Evolutionary conservation across 2,113 vertebrate species (phyloP).

Genomic region (Echinops telfairi): DNA sequence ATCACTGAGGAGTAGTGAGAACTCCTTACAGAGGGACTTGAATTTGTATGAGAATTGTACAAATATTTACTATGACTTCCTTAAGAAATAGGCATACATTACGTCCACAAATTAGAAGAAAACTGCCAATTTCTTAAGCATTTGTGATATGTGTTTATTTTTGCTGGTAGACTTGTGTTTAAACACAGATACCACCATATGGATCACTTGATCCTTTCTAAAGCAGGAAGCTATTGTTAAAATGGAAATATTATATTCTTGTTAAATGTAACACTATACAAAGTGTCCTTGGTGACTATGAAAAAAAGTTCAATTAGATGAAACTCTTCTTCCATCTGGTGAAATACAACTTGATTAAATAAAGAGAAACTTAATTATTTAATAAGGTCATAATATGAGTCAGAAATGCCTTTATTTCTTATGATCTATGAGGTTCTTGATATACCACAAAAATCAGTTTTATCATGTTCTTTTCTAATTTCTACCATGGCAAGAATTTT

Average conservation of each 20-base stretch:
- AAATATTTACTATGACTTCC: constrained; percentile 45
- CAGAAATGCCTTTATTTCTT: constrained; percentile 54
- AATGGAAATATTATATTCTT: constrained; percentile 24
- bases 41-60: constrained; percentile 33
- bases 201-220: constrained; percentile 23
- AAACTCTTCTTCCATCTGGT: constrained; percentile 69
- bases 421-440: constrained; percentile 51
- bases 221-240: constrained; percentile 27
- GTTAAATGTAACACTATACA: constrained; percentile 33
- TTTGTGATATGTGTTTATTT: constrained; percentile 1
- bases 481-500: constrained; percentile 1
- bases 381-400: constrained; percentile 65
- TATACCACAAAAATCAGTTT: constrained; percentile 44
- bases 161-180: constrained; percentile 15
- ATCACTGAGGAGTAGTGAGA: neutral
- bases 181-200: neutral
- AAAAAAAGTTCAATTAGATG: constrained; percentile 68
- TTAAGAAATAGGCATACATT: neutral
- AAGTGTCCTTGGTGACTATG: constrained; percentile 60
- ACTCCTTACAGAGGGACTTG: neutral
- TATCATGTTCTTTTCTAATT: constrained; percentile 45
- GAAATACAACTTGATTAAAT: constrained; percentile 72
- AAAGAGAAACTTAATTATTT: constrained; percentile 72
- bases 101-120: neutral
- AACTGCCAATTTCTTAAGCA: neutral